These are phyloP conservation scores for Paratrypauchen microcephalus DNA, from an alignment of 2,797 vertebrate species.

Conservation along the genomic window DNA sequence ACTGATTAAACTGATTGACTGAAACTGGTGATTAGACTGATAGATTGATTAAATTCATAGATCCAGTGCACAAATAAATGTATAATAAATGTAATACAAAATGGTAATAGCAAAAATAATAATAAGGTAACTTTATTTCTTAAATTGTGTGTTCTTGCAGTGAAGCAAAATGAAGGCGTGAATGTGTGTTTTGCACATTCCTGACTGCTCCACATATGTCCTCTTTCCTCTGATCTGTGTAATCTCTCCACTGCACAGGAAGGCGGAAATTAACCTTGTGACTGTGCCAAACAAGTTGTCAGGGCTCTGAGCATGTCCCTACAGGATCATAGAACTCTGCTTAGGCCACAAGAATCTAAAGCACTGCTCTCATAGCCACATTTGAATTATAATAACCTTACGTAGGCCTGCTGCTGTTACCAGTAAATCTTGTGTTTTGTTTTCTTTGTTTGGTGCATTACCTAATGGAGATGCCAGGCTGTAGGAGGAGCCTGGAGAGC, in stretches of 20 bases:
- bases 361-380: constrained; percentile 39
- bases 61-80: background rate
- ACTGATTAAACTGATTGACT: no score
- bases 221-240: constrained; percentile 50
- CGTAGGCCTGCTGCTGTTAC: constrained; percentile 14
- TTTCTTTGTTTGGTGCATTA: constrained; percentile 53
- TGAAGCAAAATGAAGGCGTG: constrained; percentile 21
- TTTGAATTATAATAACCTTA: constrained; percentile 46
- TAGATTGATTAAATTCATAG: background rate
- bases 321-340: constrained; percentile 53
- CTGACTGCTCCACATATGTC: constrained; percentile 43
- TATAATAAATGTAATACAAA: background rate
- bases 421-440: background rate
- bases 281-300: constrained; percentile 60
- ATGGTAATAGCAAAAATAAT: background rate
- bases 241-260: constrained; percentile 46
- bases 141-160: background rate
- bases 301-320: constrained; percentile 54
- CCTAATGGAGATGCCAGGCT: constrained; percentile 87
- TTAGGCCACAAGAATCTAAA: constrained; percentile 44
- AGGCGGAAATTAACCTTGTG: constrained; percentile 45
- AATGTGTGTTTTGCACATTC: constrained; percentile 45
- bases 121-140: background rate
- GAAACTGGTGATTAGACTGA: no score
- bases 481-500: constrained; percentile 86